Conservation (phyloP, 2,888 invertebrate genomes). For the Oscheius sp. region DNA sequence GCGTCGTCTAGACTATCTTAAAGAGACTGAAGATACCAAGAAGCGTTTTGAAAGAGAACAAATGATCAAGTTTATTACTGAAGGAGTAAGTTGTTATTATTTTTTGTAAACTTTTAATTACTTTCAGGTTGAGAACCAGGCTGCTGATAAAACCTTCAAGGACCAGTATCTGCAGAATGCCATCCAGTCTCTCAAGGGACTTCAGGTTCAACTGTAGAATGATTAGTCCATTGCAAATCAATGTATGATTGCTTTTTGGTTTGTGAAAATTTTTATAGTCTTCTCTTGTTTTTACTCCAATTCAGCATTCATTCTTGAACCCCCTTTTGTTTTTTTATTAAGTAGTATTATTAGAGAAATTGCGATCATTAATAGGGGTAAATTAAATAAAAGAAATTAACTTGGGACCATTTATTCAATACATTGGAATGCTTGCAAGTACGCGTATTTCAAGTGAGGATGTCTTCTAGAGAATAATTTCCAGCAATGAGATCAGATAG, state of each 20-base stretch:
- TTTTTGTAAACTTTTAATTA: too few relatives aligned
- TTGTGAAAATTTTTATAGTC: constrained; percentile 24
- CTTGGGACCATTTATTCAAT: background rate
- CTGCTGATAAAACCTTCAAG: constrained; percentile 65
- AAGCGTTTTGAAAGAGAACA: constrained; percentile 88
- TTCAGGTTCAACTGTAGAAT: constrained; percentile 48
- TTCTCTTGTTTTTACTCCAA: constrained; percentile 3
- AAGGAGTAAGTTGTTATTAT: constrained; percentile 79
- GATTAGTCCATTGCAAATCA: constrained; percentile 5
- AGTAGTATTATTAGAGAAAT: constrained; percentile 1
- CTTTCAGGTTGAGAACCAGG: constrained; percentile 63
- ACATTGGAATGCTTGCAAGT: background rate
- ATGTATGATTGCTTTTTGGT: constrained; percentile 20
- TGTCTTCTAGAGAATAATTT: background rate
- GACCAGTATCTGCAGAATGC: constrained; percentile 67
- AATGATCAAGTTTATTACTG: constrained; percentile 91
- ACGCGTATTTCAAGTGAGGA: constrained; percentile 6
- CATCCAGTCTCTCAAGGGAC: constrained; percentile 65
- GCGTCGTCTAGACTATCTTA: constrained; percentile 81
- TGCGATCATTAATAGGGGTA: constrained; percentile 2
- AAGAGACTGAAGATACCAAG: constrained; percentile 83
- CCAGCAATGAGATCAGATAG: background rate
- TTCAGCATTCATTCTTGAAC: background rate
- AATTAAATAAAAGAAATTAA: constrained; percentile 9
- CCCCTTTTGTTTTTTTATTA: background rate